Percentiles rank a stretch among this genome's conserved stretches.
Conservation (phyloP, 2,888 invertebrate genomes). For the Drosophila mimetica region DNA sequence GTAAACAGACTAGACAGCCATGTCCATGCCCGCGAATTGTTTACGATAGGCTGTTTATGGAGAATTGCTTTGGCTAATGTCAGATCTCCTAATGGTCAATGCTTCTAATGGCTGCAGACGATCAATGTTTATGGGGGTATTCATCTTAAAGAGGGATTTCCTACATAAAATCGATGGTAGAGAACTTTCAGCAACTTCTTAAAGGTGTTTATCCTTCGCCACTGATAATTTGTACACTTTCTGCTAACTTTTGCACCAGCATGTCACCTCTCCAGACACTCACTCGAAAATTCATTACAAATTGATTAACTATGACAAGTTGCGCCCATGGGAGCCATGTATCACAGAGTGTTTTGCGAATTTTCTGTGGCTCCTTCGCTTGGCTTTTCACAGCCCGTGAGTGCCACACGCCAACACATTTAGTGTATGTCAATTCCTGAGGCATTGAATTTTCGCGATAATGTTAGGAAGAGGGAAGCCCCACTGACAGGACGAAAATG, state of each 20-base stretch:
- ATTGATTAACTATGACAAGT: slow-evolving; percentile 56
- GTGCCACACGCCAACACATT: slow-evolving; percentile 9
- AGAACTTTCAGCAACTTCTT: too few species aligned
- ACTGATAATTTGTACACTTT: too few species aligned
- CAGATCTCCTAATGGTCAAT: slow-evolving; percentile 14
- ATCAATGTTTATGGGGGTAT: not conserved
- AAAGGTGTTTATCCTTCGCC: too few species aligned
- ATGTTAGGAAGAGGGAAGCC: slow-evolving; percentile 1
- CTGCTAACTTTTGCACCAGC: not conserved
- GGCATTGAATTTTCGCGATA: slow-evolving; percentile 17
- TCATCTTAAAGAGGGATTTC: not conserved
- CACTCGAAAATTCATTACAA: slow-evolving; percentile 51
- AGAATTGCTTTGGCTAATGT: slow-evolving; percentile 15
- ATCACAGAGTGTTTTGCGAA: slow-evolving; percentile 34
- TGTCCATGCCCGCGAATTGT: slow-evolving; percentile 23
- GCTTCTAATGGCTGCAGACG: not conserved
- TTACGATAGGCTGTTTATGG: slow-evolving; percentile 18
- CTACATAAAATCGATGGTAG: too few species aligned
- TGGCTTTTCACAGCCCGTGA: slow-evolving; percentile 7
- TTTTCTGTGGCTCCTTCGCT: not conserved
- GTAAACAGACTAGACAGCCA: slow-evolving; percentile 51
- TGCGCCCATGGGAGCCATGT: slow-evolving; percentile 38
- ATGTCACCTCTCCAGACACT: slow-evolving; percentile 1
- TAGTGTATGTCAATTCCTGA: slow-evolving; percentile 1
- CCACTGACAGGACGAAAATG: too few species aligned